Evolutionary conservation across 35 echinoderm and acorn worm species (phyloP).

Genomic region (Lytechinus pictus): DNA sequence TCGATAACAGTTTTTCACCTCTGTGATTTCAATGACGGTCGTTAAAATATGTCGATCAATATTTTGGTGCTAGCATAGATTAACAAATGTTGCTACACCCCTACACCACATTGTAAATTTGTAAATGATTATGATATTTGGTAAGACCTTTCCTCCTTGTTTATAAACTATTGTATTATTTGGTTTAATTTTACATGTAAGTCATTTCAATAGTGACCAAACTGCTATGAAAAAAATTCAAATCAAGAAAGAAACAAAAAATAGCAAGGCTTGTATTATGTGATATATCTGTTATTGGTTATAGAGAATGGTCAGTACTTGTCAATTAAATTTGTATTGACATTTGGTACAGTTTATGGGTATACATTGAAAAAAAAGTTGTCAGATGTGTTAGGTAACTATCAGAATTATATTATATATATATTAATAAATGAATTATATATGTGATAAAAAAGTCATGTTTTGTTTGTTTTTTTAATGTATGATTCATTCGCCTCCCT

Average conservation of each 20-base stretch:
- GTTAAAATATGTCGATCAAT: too few relatives aligned
- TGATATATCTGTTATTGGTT: background rate
- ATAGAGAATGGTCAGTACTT: background rate
- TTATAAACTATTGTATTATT: background rate
- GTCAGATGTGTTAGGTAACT: background rate
- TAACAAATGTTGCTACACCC: too few relatives aligned
- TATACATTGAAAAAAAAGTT: background rate
- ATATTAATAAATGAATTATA: background rate
- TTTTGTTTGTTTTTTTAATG: background rate
- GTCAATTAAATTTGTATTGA: background rate
- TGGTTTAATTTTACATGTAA: background rate
- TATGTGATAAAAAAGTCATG: background rate
- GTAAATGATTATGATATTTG: background rate
- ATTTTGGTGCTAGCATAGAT: too few relatives aligned
- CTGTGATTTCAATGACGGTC: too few relatives aligned
- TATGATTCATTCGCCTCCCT: background rate
- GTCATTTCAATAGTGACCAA: background rate
- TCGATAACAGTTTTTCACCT: too few relatives aligned
- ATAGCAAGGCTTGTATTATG: background rate
- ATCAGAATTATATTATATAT: background rate
- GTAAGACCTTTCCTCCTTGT: background rate
- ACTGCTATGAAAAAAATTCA: background rate
- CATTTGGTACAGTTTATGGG: background rate
- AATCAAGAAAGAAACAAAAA: background rate
- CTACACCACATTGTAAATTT: background rate